Base-by-base conservation (phyloP, 2,888 invertebrate genomes). In the Folsomia candida region DNA sequence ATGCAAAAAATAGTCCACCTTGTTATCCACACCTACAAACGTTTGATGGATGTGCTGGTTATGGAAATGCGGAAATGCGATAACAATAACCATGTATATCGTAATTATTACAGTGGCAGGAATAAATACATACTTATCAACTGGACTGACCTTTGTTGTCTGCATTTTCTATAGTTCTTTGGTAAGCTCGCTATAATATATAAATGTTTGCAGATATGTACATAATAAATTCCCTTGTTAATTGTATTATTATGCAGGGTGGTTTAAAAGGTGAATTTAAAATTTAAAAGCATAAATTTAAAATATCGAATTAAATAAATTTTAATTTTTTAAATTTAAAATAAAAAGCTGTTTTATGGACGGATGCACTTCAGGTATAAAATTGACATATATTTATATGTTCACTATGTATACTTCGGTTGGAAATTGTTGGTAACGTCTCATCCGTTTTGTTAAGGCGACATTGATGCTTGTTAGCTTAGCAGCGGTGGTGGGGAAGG, bases 161-260 rank as follows among this genome's bases (percentile, higher is more conserved):
- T 93, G 93, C 84, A 94, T 93, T 78, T 93, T 95, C 84, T 96
- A 96, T 84, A 95, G 95, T 0, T 91, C 93, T 73, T 83, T 93
- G 83, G 93, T 92, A 85, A 89, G 63, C 9, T 47, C 18, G 47
- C 18, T n/a, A n/a, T n/a, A n/a, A n/a, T n/a, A n/a, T n/a, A 47
- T 47, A 47, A 9, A 47, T 47, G 47, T 47, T 47, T 47, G 47
- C 47, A 11, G 18, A 47, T 47, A n/a, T 47, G 18, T 18, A 47
- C 18, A 47, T 47, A 18, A 47, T 18, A 47, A 47, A 11, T 47
- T 47, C 18, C 47, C 47, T 11, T 11, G 9, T 47, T n/a, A n/a
- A n/a, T 18, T 47, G 47, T 11, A 11, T 47, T 11, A 47, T 47
- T 47, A 47, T 47, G 9, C 47, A 47, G 47, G 47, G 47, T 11